A percentile compares a stretch with the other conserved stretches of the same genome.
These are phyloP conservation scores for Nemapogon koenigi DNA, from an alignment of 2,888 invertebrate species.

Conservation along the genomic window DNA sequence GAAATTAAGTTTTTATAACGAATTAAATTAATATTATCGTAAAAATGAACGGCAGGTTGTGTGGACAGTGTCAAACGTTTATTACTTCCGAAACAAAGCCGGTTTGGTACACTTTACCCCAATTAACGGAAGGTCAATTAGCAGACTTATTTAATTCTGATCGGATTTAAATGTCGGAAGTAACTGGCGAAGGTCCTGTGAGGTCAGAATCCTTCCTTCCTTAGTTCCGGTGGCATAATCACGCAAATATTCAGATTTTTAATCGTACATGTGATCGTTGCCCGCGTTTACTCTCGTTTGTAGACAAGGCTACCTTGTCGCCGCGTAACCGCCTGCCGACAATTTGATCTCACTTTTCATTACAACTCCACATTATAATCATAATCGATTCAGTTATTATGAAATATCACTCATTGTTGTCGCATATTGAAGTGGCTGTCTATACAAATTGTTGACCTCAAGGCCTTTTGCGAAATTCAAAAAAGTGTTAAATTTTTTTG, in stretches of 20 bases:
- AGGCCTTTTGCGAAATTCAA: too few relatives aligned
- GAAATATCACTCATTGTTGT: too few relatives aligned
- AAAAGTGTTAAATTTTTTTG: too few relatives aligned
- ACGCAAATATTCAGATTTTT: conserved; percentile 1
- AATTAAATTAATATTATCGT: too few relatives aligned
- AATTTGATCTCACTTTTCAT: conserved; percentile 5
- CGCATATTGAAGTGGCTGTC: too few relatives aligned
- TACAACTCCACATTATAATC: not conserved
- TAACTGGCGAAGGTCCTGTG: conserved; percentile 5
- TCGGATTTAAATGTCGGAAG: conserved; percentile 6
- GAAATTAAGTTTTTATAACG: too few relatives aligned
- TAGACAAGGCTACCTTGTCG: conserved; percentile 9
- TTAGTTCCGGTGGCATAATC: conserved; percentile 7
- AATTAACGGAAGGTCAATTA: conserved; percentile 7
- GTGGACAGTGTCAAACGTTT: not conserved
- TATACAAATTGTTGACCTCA: too few relatives aligned
- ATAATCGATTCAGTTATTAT: conserved; percentile 1
- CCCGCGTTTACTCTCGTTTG: not conserved
- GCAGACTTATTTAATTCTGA: conserved; percentile 6
- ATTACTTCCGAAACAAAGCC: conserved; percentile 3
- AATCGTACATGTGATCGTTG: conserved; percentile 1
- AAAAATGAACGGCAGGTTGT: too few relatives aligned
- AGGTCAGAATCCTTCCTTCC: conserved; percentile 8
- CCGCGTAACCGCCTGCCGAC: not conserved
- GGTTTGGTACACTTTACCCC: conserved; percentile 2